Conservation (phyloP, 2,797 vertebrate genomes). For the Notoglanidium macrostoma region DNA sequence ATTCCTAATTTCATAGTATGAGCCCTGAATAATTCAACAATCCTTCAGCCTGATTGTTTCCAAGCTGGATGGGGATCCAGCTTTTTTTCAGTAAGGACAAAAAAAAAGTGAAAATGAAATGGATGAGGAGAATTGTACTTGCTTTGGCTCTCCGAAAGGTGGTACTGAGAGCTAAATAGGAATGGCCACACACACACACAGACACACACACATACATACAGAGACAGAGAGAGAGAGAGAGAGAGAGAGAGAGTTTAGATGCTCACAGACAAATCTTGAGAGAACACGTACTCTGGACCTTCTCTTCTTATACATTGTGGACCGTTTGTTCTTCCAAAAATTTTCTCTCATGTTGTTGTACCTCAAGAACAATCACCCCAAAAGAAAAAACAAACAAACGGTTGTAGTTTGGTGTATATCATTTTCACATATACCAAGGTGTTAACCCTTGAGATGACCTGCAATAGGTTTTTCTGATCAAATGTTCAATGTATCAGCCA, state of each 20-base stretch:
- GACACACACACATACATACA: neutral
- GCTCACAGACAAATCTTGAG: constrained; percentile 2
- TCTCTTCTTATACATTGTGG: neutral
- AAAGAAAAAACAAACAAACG: neutral
- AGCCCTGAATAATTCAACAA: constrained; percentile 34
- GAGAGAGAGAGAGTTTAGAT: neutral
- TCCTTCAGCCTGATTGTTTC: constrained; percentile 9
- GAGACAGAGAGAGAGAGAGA: neutral
- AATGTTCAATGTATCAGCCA: neutral
- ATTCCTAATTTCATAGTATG: neutral
- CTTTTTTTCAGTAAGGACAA: neutral
- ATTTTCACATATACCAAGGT: neutral
- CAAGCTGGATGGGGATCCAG: neutral
- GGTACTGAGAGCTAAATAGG: constrained; percentile 46
- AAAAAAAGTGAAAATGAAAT: neutral
- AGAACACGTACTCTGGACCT: neutral
- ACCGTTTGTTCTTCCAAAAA: neutral
- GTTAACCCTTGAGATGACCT: neutral
- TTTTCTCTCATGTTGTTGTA: neutral
- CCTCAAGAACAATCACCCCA: neutral
- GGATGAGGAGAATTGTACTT: constrained; percentile 54
- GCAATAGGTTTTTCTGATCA: neutral
- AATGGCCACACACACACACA: neutral
- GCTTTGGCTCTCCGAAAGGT: constrained; percentile 58
- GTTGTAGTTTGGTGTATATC: neutral